Evolutionary conservation across 1,140 invertebrate genomes (phyloP), one percentile per base, ranked within the genome.

Genomic region (Drosophila kikkawai): DNA sequence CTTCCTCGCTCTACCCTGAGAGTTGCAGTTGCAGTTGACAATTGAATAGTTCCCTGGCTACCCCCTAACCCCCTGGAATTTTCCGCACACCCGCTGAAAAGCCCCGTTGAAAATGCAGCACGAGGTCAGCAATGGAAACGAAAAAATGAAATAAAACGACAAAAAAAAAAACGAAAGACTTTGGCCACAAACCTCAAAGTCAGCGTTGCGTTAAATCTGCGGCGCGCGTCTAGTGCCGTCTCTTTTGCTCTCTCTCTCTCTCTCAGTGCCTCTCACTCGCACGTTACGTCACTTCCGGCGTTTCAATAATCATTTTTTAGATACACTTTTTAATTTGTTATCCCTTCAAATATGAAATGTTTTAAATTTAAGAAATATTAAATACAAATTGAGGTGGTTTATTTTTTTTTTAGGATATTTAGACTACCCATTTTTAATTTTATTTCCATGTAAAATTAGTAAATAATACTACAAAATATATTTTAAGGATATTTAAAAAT

Each of bases 181-280:
- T 86, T 88, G 80, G 80, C 59, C 84, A 88, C 83, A 83, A 86
- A 86, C 83, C 74, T 80, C 59, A 34, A 37, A 63, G 41, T 56
- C 83, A 82, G 71, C 67, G 83, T 58, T 80, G 83, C 83, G 76
- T 87, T 74, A 77, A 82, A 82, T 58, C 69, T 61, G 80, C 67
- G 45, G 59, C 79, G 56, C 51, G 66, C 42, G 73, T 45, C 50
- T 61, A 17, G 26, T 19, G 3, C 15, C 32, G 39, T 36, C 42
- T 44, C 50, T 29, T 50, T 64, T 53, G n/a, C 44, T 12, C n/a
- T 22, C 13, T 41, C 13, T 41, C n/a, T 22, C 13, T 41, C 11
- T 41, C 34, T 19, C 7, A 42, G 12, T 37, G n/a, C 45, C 9
- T 68, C 53, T 74, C 61, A 15, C 45, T 67, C 44, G 51, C 13